Base-by-base conservation (phyloP, 2,888 invertebrate species). In the Stictocephala bisonia region DNA sequence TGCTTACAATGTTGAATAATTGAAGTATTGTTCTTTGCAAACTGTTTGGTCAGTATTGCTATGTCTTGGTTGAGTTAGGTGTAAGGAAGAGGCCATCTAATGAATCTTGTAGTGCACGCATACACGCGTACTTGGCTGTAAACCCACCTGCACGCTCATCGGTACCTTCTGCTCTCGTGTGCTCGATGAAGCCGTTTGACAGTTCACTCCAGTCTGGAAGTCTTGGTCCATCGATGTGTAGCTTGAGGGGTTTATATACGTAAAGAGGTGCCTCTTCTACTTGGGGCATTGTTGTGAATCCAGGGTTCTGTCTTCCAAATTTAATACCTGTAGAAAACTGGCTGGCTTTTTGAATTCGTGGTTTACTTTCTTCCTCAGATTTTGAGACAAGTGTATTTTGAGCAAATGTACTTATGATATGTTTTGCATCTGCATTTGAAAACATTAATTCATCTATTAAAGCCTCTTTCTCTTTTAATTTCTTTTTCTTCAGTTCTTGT, bases 361-460 rank as follows among this genome's bases (percentile, higher is more conserved):
- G 73, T 29, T 41, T 58, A 24, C 75, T 75, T 26, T 77, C 74
- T 71, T 86, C 85, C 78, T 91, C 90, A 77, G 90, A 89, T 79
- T 90, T 90, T 67, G 87, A 87, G 78, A 91, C 90, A 79, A 91
- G 90, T 18, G 87, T 74, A 50, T 71, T 76, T 60, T 78, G 74
- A 3, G 91, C 91, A 84, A 95, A 96, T 11, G 91, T 91, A 76
- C 90, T 92, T 0, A 97, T 85, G 79, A 97, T 97, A 78, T 92
- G 92, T 79, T 92, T 91, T 0, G 97, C 97, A 83, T 97, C 92
- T 9, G 91, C 92, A 78, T 94, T 93, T 0, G 96, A 95, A 83
- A 94, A 94, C 92, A 96, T 97, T 40, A 99, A 86, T 83, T 98
- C 97, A 84, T 98, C 97, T 74, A 99, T 96, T 3, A 99, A 85